Percentiles rank a stretch among this genome's conserved stretches.
These are phyloP conservation scores for Baronia brevicornis DNA, from an alignment of 2,888 invertebrate species.

Conservation along the genomic window DNA sequence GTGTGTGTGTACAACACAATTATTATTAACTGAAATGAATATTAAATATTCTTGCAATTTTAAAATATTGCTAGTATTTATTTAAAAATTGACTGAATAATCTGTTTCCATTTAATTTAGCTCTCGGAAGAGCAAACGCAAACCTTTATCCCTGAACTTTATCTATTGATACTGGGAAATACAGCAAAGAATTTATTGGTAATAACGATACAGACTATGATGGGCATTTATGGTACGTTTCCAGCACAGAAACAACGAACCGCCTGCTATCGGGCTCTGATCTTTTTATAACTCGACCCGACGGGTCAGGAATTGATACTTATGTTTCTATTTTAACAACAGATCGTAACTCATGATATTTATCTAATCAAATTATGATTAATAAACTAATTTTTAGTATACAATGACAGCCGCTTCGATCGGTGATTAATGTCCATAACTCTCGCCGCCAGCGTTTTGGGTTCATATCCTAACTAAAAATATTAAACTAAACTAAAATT, in stretches of 20 bases:
- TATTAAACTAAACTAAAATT: too few relatives aligned
- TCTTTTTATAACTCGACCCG: slow-evolving; percentile 44
- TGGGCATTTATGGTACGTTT: slow-evolving; percentile 50
- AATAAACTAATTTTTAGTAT: background rate
- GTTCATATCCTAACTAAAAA: too few relatives aligned
- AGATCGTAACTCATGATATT: slow-evolving; percentile 8
- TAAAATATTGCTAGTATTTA: too few relatives aligned
- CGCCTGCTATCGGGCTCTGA: slow-evolving; percentile 39
- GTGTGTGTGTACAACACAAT: too few relatives aligned
- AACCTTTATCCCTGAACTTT: slow-evolving; percentile 47
- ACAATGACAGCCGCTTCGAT: too few relatives aligned
- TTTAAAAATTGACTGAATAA: background rate
- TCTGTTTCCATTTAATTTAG: slow-evolving; percentile 28
- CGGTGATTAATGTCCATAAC: background rate
- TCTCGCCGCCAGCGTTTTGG: too few relatives aligned
- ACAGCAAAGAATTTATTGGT: slow-evolving; percentile 65
- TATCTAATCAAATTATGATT: slow-evolving; percentile 7
- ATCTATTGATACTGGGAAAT: slow-evolving; percentile 60
- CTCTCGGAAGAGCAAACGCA: slow-evolving; percentile 40
- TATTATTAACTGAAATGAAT: too few relatives aligned
- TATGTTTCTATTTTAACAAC: slow-evolving; percentile 49
- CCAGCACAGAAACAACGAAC: slow-evolving; percentile 32
- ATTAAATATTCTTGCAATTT: too few relatives aligned
- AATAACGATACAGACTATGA: slow-evolving; percentile 53
- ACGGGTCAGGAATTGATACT: slow-evolving; percentile 69